Conservation (phyloP, 2,888 invertebrate genomes). For the Tromatobia lineatoria region DNA sequence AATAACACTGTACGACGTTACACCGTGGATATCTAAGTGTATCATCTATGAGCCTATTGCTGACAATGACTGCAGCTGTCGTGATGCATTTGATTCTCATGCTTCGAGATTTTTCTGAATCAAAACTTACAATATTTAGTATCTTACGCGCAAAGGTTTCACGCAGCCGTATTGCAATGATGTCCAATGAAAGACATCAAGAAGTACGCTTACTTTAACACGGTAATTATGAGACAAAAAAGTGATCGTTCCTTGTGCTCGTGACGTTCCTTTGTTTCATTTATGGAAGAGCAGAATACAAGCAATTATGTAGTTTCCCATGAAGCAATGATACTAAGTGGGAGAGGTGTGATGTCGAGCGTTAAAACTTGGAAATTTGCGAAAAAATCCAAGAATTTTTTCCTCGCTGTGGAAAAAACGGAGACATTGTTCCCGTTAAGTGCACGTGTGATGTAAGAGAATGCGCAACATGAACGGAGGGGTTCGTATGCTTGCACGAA, state of each 20-base stretch:
- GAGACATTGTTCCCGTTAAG: not conserved
- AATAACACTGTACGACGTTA: too few relatives aligned
- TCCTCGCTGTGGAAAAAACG: slow-evolving; percentile 12
- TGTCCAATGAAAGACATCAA: not conserved
- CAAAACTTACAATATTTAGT: too few relatives aligned
- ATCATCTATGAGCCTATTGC: too few relatives aligned
- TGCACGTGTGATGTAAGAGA: slow-evolving; percentile 17
- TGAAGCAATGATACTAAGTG: not conserved
- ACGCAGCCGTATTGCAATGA: not conserved
- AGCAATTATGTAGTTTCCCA: not conserved
- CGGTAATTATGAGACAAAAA: not conserved
- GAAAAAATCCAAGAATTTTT: not conserved
- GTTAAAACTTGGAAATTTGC: not conserved
- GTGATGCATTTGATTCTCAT: too few relatives aligned
- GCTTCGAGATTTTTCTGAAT: too few relatives aligned
- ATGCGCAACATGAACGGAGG: slow-evolving; percentile 27
- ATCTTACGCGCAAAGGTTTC: not conserved
- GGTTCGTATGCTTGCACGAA: slow-evolving; percentile 24
- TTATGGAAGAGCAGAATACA: not conserved
- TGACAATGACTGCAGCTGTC: too few relatives aligned
- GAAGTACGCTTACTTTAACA: not conserved
- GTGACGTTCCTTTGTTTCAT: not conserved
- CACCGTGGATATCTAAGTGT: too few relatives aligned
- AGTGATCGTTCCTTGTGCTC: not conserved
- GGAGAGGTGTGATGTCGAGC: not conserved